These are phyloP conservation scores for Melinaea menophilus DNA, from an alignment of 2,888 invertebrate species.

Conservation along the genomic window DNA sequence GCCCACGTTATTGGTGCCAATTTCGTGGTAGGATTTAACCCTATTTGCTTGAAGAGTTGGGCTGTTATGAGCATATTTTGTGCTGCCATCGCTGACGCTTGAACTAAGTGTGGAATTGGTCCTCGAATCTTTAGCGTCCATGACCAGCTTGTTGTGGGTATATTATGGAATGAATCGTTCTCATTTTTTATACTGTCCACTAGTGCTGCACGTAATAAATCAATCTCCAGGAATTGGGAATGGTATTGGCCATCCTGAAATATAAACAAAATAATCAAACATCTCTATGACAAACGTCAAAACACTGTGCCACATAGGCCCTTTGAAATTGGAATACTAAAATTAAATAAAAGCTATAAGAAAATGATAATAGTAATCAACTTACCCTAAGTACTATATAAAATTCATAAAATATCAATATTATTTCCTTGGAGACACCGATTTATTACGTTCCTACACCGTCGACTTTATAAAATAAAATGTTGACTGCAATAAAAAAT, in stretches of 20 bases:
- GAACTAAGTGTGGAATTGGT: slow-evolving; percentile 57
- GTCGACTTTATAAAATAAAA: slow-evolving; percentile 50
- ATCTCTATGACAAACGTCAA: slow-evolving; percentile 70
- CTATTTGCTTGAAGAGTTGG: slow-evolving; percentile 52
- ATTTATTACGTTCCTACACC: slow-evolving; percentile 66
- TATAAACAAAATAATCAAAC: slow-evolving; percentile 70
- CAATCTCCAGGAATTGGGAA: slow-evolving; percentile 37
- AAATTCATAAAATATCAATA: slow-evolving; percentile 62
- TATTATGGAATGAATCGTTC: slow-evolving; percentile 43
- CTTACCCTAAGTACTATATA: slow-evolving; percentile 46
- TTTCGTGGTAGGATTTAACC: slow-evolving; percentile 63
- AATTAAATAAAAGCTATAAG: slow-evolving; percentile 15
- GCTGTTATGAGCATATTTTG: slow-evolving; percentile 56
- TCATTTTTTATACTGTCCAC: slow-evolving; percentile 50
- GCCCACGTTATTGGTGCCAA: slow-evolving; percentile 58
- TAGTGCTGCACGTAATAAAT: slow-evolving; percentile 34
- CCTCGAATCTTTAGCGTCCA: slow-evolving; percentile 72
- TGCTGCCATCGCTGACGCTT: slow-evolving; percentile 61
- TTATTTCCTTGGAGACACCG: slow-evolving; percentile 75
- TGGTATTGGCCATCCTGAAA: slow-evolving; percentile 62
- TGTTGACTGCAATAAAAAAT: slow-evolving; percentile 42
- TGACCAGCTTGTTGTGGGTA: slow-evolving; percentile 50
- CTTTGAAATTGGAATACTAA: slow-evolving; percentile 26
- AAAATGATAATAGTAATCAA: slow-evolving; percentile 18
- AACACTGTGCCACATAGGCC: slow-evolving; percentile 72